A percentile compares a stretch with the other conserved stretches of the same genome.
Conservation (phyloP, 1,140 invertebrate species). For the Coenobita brevimanus region DNA sequence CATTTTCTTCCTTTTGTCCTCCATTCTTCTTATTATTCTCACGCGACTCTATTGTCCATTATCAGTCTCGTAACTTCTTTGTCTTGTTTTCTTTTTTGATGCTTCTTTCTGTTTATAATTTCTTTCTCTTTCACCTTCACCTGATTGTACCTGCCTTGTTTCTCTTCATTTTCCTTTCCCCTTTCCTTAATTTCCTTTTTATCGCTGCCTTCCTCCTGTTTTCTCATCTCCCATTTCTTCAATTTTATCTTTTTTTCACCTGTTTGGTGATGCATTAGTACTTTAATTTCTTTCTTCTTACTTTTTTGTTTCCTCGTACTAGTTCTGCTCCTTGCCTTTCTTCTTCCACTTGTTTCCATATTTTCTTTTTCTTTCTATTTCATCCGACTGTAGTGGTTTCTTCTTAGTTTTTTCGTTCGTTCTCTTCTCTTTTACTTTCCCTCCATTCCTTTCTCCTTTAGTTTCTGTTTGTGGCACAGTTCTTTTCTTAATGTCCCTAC, state of each 20-base stretch:
- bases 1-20: neutral
- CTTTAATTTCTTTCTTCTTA: neutral
- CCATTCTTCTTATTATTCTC: neutral
- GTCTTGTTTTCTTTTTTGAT: neutral
- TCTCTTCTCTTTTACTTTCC: too few relatives aligned
- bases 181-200: neutral
- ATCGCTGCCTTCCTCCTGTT: neutral
- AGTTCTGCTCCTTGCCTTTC: too few relatives aligned
- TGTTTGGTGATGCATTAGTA: too few relatives aligned
- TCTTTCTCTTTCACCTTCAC: neutral
- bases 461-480: too few relatives aligned
- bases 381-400: too few relatives aligned
- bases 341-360: neutral
- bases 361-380: neutral
- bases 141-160: neutral
- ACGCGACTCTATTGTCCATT: neutral
- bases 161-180: neutral
- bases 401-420: too few relatives aligned
- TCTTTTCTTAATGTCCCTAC: too few relatives aligned
- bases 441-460: too few relatives aligned
- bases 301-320: neutral
- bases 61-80: neutral
- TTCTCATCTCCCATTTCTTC: neutral
- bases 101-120: neutral
- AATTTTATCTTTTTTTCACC: too few relatives aligned